phyloP scores from a whole-genome alignment of 2,888 invertebrate species.

The Drosophila quinaria region DNA sequence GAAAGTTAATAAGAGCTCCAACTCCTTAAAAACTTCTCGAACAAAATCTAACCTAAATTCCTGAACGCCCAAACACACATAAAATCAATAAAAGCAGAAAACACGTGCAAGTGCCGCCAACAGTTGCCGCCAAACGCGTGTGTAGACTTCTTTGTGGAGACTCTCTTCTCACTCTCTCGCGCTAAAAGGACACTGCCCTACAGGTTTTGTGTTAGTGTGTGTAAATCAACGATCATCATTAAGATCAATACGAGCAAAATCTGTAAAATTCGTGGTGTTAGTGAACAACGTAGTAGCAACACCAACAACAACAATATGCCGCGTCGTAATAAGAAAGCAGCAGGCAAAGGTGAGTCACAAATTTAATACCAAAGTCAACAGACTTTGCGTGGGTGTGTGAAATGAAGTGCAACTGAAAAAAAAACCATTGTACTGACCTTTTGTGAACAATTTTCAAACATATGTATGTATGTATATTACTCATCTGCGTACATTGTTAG shows the following conservation, averaged over 20 bases:
- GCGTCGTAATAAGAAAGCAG: constrained; percentile 84
- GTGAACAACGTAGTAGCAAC: constrained; percentile 45
- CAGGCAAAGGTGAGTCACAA: constrained; percentile 83
- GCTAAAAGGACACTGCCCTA: constrained; percentile 67
- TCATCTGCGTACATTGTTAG: constrained; percentile 43
- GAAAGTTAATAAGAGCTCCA: constrained; percentile 11
- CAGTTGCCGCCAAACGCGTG: constrained; percentile 71
- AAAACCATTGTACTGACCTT: constrained; percentile 52
- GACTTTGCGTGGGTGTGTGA: constrained; percentile 7
- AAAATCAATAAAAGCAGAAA: constrained; percentile 66
- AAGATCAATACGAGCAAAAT: constrained; percentile 29
- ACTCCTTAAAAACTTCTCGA: not conserved
- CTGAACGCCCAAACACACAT: constrained; percentile 37
- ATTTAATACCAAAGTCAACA: not conserved
- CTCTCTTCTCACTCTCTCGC: constrained; percentile 18
- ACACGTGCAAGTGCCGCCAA: constrained; percentile 70
- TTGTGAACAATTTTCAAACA: constrained; percentile 11
- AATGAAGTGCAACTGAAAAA: constrained; percentile 29
- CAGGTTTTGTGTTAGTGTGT: constrained; percentile 37
- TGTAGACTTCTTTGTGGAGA: constrained; percentile 65
- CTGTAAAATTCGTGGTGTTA: constrained; percentile 38
- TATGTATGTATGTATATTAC: constrained; percentile 38
- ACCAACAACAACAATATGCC: constrained; percentile 77
- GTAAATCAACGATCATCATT: constrained; percentile 4
- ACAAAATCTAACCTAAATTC: constrained; percentile 68